Conservation (phyloP, 1,140 invertebrate genomes). For the silkworm (Bombyx mori) region ASM3026992v2 NC_085128.1:6168501-6169000, state of each 20-base stretch:
- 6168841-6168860: slow-evolving; percentile 25
- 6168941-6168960: too few species aligned
- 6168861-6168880: slow-evolving; percentile 23
- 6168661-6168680: slow-evolving; percentile 51
- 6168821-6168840: too few species aligned
- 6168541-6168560: too few species aligned
- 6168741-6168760: slow-evolving; percentile 58
- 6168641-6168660: slow-evolving; percentile 40
- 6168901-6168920: background rate
- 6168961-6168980: too few species aligned
- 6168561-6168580: too few species aligned
- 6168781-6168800: slow-evolving; percentile 18
- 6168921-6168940: too few species aligned
- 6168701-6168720: slow-evolving; percentile 13
- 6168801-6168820: slow-evolving; percentile 20
- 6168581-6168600: background rate
- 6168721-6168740: slow-evolving; percentile 57
- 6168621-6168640: slow-evolving; percentile 19
- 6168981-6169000: too few species aligned
- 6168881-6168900: background rate
- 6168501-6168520: too few species aligned
- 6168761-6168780: slow-evolving; percentile 27
- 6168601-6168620: slow-evolving; percentile 16
- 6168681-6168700: slow-evolving; percentile 21
- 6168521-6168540: too few species aligned